phyloP scores from a whole-genome alignment of 2,113 vertebrate species.

The Amphilophus citrinellus region DNA sequence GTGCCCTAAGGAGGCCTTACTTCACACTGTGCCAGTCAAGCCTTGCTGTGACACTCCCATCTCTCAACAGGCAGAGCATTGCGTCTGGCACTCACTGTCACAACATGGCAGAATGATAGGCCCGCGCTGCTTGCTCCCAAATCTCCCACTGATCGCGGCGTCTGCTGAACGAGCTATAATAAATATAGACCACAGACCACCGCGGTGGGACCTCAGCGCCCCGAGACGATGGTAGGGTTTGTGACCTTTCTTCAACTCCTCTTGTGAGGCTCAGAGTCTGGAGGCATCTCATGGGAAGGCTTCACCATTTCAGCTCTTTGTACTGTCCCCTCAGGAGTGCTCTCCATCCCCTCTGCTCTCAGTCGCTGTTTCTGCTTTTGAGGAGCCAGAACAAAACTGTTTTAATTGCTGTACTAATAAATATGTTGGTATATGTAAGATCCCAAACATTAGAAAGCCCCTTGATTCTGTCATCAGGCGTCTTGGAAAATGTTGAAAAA shows the following conservation, averaged over 20 bases:
- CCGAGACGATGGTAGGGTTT: conserved; percentile 12
- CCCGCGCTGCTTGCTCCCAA: conserved; percentile 41
- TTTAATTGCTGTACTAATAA: neutral
- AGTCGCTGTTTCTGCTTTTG: neutral
- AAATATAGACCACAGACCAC: conserved; percentile 16
- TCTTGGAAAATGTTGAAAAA: neutral
- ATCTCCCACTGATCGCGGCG: conserved; percentile 47
- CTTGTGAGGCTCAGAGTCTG: conserved; percentile 1
- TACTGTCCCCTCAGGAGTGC: conserved; percentile 1
- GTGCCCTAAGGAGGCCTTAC: conserved; percentile 56
- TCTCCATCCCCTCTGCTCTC: neutral
- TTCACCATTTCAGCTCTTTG: neutral
- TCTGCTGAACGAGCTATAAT: conserved; percentile 38
- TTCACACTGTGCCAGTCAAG: conserved; percentile 67
- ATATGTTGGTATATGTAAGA: neutral
- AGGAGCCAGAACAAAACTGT: neutral
- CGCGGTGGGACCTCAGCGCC: conserved; percentile 20
- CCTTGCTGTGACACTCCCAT: conserved; percentile 50
- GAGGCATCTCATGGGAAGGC: conserved; percentile 18
- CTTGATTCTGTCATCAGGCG: neutral
- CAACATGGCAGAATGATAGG: conserved; percentile 68
- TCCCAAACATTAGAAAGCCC: neutral
- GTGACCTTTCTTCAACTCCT: conserved; percentile 45
- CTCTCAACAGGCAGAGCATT: conserved; percentile 61
- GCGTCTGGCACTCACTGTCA: conserved; percentile 66